Evolutionary conservation across 1,140 invertebrate genomes (phyloP).

Genomic region (Ooceraea biroi): DNA sequence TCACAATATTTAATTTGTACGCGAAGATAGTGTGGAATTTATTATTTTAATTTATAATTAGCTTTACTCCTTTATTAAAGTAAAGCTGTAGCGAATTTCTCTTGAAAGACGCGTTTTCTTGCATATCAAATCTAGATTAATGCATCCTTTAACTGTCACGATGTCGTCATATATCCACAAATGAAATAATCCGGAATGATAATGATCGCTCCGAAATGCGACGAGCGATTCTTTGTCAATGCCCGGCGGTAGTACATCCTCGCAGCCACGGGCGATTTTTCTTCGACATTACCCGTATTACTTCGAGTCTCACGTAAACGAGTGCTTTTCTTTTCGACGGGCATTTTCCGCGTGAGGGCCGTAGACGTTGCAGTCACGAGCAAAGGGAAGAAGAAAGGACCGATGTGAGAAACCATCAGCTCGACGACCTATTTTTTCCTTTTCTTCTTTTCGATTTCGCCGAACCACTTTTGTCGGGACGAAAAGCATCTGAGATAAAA

Average conservation of each 20-base stretch:
- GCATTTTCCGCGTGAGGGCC: conserved; percentile 10
- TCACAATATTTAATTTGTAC: too few relatives aligned
- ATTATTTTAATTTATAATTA: too few relatives aligned
- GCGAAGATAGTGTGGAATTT: too few relatives aligned
- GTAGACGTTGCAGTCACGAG: not conserved
- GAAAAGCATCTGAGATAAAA: conserved; percentile 3
- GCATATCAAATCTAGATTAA: not conserved
- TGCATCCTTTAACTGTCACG: too few relatives aligned
- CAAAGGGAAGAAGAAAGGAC: conserved; percentile 30
- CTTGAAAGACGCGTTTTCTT: not conserved
- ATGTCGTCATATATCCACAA: not conserved
- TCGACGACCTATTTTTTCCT: conserved; percentile 30
- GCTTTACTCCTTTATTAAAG: too few relatives aligned
- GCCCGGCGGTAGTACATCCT: conserved; percentile 10
- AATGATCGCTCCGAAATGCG: not conserved
- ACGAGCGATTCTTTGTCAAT: conserved; percentile 20
- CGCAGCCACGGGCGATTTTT: not conserved
- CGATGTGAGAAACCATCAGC: conserved; percentile 40
- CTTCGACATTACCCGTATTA: conserved; percentile 34
- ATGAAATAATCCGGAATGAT: not conserved
- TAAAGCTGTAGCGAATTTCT: too few relatives aligned
- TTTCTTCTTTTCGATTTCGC: not conserved
- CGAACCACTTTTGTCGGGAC: conserved; percentile 10
- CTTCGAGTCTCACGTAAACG: conserved; percentile 32
- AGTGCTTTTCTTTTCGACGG: conserved; percentile 38